phyloP scores from a whole-genome alignment of 2,113 vertebrate genomes.

The Petrocephalus microphthalmus region DNA sequence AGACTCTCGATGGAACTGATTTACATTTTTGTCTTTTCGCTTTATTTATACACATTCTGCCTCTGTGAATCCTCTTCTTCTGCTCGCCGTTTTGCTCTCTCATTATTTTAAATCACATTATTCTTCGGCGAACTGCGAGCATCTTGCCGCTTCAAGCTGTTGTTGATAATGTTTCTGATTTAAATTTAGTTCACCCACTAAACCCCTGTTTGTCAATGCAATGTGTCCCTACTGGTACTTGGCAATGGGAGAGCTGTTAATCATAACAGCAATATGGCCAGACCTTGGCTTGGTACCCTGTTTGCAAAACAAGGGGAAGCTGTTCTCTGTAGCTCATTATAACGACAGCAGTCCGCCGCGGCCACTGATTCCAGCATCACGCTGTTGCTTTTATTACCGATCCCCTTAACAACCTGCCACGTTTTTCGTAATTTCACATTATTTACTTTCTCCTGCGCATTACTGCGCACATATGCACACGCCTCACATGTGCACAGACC shows the following conservation, averaged over 20 bases:
- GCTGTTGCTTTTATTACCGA: constrained; percentile 24
- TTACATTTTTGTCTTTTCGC: neutral
- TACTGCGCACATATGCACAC: constrained; percentile 29
- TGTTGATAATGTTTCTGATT: neutral
- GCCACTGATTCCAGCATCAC: constrained; percentile 28
- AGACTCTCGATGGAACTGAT: neutral
- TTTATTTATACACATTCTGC: neutral
- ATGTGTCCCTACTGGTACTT: neutral
- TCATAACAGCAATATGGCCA: constrained; percentile 4
- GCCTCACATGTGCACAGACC: constrained; percentile 27
- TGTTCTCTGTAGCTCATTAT: constrained; percentile 23
- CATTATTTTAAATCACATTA: neutral
- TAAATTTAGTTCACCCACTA: neutral
- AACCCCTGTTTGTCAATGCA: neutral
- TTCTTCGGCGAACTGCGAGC: constrained; percentile 13
- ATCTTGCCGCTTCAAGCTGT: neutral
- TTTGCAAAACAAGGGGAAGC: neutral
- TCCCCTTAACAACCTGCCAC: constrained; percentile 35
- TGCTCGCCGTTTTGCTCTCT: neutral
- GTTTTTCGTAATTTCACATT: constrained; percentile 21
- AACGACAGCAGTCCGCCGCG: constrained; percentile 19
- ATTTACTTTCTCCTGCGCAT: constrained; percentile 14
- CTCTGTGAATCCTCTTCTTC: neutral
- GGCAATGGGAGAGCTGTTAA: constrained; percentile 11
- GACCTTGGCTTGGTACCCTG: constrained; percentile 7